Conservation (phyloP, 2,113 vertebrate species). For the Oryctolagus cuniculus region DNA sequence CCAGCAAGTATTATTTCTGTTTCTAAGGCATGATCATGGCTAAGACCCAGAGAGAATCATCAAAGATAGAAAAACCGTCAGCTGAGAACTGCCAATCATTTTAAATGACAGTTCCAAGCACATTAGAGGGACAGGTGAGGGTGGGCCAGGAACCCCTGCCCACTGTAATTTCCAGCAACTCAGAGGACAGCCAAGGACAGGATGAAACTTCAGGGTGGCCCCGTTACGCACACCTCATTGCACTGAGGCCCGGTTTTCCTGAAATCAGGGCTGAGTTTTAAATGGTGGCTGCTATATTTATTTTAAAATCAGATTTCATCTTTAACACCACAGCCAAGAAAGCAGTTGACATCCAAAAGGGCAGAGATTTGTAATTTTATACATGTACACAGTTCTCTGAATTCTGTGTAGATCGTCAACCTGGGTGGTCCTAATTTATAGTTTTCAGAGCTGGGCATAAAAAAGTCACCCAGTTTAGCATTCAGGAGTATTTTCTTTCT, state of each 20-base stretch:
- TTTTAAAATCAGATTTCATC: constrained; percentile 74
- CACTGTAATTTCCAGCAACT: not conserved
- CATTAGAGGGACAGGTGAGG: not conserved
- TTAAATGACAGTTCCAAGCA: not conserved
- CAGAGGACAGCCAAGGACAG: not conserved
- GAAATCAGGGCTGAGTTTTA: constrained; percentile 39
- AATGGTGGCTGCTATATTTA: constrained; percentile 70
- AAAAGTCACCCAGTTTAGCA: not conserved
- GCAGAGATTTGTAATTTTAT: constrained; percentile 44
- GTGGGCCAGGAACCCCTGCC: not conserved
- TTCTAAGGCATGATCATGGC: constrained; percentile 24
- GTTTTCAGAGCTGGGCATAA: constrained; percentile 26
- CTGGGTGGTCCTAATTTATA: constrained; percentile 65
- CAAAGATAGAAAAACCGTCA: constrained; percentile 17
- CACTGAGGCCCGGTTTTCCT: constrained; percentile 40
- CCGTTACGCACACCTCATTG: constrained; percentile 33
- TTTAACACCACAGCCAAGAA: constrained; percentile 55
- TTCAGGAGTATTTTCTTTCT: constrained; percentile 37
- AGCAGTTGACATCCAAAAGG: constrained; percentile 51
- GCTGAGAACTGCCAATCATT: constrained; percentile 1
- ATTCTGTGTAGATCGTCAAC: constrained; percentile 46
- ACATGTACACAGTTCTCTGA: constrained; percentile 35
- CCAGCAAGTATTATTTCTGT: constrained; percentile 25
- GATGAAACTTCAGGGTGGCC: constrained; percentile 44
- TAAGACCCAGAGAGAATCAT: not conserved